phyloP scores from a whole-genome alignment of 2,797 vertebrate genomes.

The Agapornis canus region DNA sequence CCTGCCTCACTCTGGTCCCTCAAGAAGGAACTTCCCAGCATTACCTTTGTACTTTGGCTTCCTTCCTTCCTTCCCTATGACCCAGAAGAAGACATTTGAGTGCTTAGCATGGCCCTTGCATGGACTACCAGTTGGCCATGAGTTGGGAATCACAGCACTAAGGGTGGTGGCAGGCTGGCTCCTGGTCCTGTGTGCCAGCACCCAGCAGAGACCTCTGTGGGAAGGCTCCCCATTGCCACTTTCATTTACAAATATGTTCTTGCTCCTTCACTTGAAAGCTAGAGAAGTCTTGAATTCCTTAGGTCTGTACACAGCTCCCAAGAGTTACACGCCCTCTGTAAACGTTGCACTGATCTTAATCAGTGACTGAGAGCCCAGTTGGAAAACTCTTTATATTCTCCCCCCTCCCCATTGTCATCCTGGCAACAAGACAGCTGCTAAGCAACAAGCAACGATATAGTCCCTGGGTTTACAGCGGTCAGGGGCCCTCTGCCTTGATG shows the following conservation, averaged over 20 bases:
- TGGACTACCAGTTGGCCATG: neutral
- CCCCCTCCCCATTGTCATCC: neutral
- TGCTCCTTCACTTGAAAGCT: neutral
- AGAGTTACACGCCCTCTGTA: neutral
- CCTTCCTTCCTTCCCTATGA: neutral
- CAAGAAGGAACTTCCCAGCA: neutral
- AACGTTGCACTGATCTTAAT: neutral
- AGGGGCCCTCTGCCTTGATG: conserved; percentile 17
- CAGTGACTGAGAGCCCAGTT: neutral
- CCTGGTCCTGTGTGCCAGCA: neutral
- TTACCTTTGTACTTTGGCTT: neutral
- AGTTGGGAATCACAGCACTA: neutral
- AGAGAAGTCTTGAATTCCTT: neutral
- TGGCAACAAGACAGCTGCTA: conserved; percentile 18
- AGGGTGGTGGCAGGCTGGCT: neutral
- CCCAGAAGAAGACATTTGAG: neutral
- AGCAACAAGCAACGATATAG: conserved; percentile 18
- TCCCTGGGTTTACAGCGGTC: neutral
- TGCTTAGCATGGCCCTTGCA: neutral
- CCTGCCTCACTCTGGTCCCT: neutral
- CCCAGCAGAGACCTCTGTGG: neutral
- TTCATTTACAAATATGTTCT: neutral
- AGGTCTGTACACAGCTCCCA: neutral
- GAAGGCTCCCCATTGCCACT: neutral
- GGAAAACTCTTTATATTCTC: neutral